Percentiles rank a stretch among this genome's conserved stretches.
These are phyloP conservation scores for Amazona guildingii DNA, from an alignment of 2,113 vertebrate genomes.

Conservation along the genomic window DNA sequence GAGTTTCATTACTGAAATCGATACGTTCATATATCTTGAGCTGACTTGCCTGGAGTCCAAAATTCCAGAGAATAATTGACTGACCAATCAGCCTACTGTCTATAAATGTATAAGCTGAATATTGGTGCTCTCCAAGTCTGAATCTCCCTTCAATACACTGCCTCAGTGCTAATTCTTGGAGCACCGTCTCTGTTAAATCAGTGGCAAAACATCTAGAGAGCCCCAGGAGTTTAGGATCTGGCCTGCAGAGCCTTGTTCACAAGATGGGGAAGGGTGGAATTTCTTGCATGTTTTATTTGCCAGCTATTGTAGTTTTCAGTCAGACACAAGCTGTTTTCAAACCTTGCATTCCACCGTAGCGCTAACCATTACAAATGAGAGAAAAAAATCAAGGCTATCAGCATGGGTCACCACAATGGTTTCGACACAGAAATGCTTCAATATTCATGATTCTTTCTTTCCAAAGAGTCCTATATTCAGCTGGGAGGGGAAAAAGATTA, in stretches of 20 bases:
- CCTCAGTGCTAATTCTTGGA: background rate
- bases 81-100: background rate
- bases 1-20: background rate
- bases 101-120: background rate
- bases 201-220: background rate
- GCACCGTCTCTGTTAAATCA: background rate
- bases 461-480: background rate
- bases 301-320: background rate
- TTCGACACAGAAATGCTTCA: background rate
- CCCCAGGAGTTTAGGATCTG: background rate
- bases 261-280: background rate
- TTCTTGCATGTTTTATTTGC: background rate
- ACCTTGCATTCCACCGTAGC: background rate
- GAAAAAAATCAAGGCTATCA: background rate
- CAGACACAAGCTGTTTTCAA: background rate
- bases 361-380: background rate
- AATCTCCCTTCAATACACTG: background rate
- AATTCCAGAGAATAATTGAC: background rate
- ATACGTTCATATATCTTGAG: background rate
- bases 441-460: background rate
- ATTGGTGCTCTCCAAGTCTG: background rate
- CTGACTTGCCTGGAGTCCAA: background rate
- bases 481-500: rapidly evolving
- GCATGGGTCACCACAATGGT: background rate
- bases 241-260: background rate